phyloP scores from a whole-genome alignment of 2,113 vertebrate species.

The Rhinopomastus cyanomelas region DNA sequence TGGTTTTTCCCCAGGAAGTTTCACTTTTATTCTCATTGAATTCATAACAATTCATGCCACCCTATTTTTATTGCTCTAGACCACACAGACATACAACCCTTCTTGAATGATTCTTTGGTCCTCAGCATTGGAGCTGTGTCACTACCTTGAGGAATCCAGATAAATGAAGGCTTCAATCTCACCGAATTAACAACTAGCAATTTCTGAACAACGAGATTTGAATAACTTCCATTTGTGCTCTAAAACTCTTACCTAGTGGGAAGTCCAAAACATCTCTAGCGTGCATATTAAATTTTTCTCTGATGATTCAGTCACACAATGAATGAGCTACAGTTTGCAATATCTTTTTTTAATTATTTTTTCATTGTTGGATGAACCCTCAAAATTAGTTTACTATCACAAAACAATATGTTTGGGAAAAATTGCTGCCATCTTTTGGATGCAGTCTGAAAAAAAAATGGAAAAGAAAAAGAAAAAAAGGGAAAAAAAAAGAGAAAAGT shows the following conservation, averaged over 20 bases:
- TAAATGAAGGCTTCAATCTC: neutral
- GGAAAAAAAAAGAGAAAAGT: neutral
- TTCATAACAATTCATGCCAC: neutral
- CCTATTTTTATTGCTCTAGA: neutral
- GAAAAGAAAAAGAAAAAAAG: neutral
- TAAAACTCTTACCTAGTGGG: neutral
- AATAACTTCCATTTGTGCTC: neutral
- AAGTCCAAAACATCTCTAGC: neutral
- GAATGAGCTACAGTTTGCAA: neutral
- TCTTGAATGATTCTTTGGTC: neutral
- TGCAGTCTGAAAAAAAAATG: neutral
- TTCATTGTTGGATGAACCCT: neutral
- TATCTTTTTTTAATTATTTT: neutral
- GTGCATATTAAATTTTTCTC: fast-evolving
- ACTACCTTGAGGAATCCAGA: neutral
- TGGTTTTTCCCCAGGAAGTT: fast-evolving
- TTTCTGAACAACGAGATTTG: neutral
- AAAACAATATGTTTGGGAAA: neutral
- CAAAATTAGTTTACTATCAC: neutral
- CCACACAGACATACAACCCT: neutral
- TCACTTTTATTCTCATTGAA: neutral
- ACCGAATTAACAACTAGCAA: fast-evolving
- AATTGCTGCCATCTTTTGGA: constrained; percentile 12
- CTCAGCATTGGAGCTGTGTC: neutral
- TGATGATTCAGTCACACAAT: neutral